Base-by-base conservation (phyloP, 2,888 invertebrate genomes). In the Myopa tessellatipennis region DNA sequence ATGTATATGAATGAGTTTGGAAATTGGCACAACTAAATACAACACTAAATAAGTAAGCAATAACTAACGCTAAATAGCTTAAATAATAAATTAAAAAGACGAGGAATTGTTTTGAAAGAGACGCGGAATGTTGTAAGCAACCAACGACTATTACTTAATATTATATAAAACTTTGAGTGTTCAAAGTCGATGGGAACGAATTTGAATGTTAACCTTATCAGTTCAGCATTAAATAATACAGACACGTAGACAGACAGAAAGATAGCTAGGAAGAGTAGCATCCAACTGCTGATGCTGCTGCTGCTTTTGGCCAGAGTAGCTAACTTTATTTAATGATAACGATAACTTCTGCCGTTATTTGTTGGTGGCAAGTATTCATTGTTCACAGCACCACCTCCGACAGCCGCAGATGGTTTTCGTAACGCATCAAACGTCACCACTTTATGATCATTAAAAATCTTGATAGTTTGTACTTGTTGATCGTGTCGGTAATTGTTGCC, bases 381-480 rank as follows among this genome's bases (percentile, higher is more conserved):
- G 38, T 10, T 75, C 10, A 68, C 3, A 67, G 14, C 10, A 4
- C 61, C 8, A 45, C 36, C 16, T 36, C 55, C 26, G 73, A 7
- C 50, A 10, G 50, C 26, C 16, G 3, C 4, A 36, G 55, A 55
- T 55, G n/a, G 14, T 4, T 10, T 2, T 55, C 36, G 10, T 18
- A 14, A 10, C 71, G 34, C 74, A 45, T 10, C 63, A 8, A 50
- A 6, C 36, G 60, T 14, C n/a, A 81, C 82, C 6, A 82, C 81
- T 38, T 82, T 81, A 6, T 81, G 81, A 67, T 87, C 88, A 50
- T 85, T 82, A 38, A 82, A 87, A 77, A 88, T 86, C 77, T 87
- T 87, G 0, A 88, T 84, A 0, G 87, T 88, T 78, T 87, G 87
- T 38, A 85, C 83, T 36, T 83, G 83, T 38, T 78, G 82, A 38